Evolutionary conservation across 53 echinoderm and acorn worm genomes (phyloP).

Genomic region (Pentamera pediparva): DNA sequence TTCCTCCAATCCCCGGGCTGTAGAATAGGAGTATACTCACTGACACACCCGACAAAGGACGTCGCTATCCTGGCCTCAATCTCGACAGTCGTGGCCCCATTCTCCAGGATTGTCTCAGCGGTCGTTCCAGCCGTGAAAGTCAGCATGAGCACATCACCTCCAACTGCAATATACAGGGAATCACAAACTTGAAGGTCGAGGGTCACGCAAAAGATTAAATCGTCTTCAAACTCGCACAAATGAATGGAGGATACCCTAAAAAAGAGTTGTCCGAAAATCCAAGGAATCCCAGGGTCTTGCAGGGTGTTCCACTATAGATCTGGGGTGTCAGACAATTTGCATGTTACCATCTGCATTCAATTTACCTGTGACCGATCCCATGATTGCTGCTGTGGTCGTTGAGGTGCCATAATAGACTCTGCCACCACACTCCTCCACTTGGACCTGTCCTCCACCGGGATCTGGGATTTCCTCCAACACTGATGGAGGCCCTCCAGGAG

Average conservation of each 20-base stretch:
- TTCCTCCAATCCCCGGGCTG: too few species aligned
- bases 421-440: too few species aligned
- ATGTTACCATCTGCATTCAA: too few species aligned
- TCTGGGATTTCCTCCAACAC: too few species aligned
- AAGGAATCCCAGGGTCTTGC: too few species aligned
- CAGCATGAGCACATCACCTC: neutral
- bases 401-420: too few species aligned
- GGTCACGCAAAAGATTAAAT: neutral
- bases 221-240: neutral
- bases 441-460: too few species aligned
- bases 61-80: slow-evolving; percentile 2
- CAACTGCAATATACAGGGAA: neutral
- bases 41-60: slow-evolving; percentile 16
- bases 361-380: too few species aligned
- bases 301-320: too few species aligned
- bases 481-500: too few species aligned
- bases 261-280: neutral
- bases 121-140: neutral
- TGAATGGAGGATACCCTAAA: neutral
- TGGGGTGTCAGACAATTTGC: too few species aligned
- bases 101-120: neutral
- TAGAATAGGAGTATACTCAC: slow-evolving; percentile 1
- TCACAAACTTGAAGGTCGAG: neutral
- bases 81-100: neutral
- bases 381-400: too few species aligned